phyloP scores from a whole-genome alignment of 2,113 vertebrate species.

The Mirza zaza region DNA sequence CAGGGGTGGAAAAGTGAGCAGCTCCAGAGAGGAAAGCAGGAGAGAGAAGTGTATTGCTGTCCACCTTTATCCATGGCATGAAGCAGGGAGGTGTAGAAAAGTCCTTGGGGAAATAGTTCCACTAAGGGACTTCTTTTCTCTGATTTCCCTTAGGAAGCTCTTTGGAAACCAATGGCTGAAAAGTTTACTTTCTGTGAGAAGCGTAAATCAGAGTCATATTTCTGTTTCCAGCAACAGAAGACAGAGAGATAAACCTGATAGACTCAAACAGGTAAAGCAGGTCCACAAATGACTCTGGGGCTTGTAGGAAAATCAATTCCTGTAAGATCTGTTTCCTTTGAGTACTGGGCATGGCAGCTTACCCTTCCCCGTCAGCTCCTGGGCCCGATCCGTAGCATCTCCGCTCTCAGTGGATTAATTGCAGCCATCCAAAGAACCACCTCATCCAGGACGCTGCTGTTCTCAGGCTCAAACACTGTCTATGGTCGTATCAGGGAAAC shows the following conservation, averaged over 20 bases:
- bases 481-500: background rate
- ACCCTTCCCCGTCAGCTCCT: background rate
- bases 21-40: background rate
- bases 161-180: background rate
- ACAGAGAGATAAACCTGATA: background rate
- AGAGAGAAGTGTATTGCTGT: background rate
- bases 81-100: background rate
- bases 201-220: background rate
- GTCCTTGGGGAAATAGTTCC: background rate
- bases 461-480: background rate
- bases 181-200: background rate
- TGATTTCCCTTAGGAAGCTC: background rate
- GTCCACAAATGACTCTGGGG: background rate
- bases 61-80: background rate
- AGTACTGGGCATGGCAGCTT: background rate
- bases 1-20: background rate
- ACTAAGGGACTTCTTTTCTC: background rate
- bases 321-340: background rate
- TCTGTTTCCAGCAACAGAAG: background rate
- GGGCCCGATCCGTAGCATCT: background rate
- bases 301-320: background rate
- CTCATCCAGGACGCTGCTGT: background rate
- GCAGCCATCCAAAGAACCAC: background rate
- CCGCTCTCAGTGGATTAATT: background rate
- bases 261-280: background rate